Evolutionary conservation across 1,140 invertebrate genomes (phyloP).

Genomic region (honey bee (Apis mellifera)): Amel_HAv3.1 CM009935.2:2507001-2507500

Average conservation of each 20-base stretch:
- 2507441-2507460: slow-evolving; percentile 54
- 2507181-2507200: neutral
- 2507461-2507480: slow-evolving; percentile 17
- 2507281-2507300: slow-evolving; percentile 33
- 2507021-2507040: no score
- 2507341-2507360: slow-evolving; percentile 68
- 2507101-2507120: no score
- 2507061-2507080: no score
- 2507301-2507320: neutral
- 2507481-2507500: slow-evolving; percentile 8
- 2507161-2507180: no score
- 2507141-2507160: no score
- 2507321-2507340: slow-evolving; percentile 54
- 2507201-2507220: neutral
- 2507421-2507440: slow-evolving; percentile 58
- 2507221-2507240: neutral
- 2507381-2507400: slow-evolving; percentile 61
- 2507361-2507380: slow-evolving; percentile 61
- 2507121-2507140: no score
- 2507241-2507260: slow-evolving; percentile 35
- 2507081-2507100: no score
- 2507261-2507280: slow-evolving; percentile 42
- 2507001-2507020: no score
- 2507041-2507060: no score
- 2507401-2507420: slow-evolving; percentile 63